These are phyloP conservation scores for Drosophila testacea DNA, from an alignment of 2,888 invertebrate genomes.

Conservation along the genomic window DNA sequence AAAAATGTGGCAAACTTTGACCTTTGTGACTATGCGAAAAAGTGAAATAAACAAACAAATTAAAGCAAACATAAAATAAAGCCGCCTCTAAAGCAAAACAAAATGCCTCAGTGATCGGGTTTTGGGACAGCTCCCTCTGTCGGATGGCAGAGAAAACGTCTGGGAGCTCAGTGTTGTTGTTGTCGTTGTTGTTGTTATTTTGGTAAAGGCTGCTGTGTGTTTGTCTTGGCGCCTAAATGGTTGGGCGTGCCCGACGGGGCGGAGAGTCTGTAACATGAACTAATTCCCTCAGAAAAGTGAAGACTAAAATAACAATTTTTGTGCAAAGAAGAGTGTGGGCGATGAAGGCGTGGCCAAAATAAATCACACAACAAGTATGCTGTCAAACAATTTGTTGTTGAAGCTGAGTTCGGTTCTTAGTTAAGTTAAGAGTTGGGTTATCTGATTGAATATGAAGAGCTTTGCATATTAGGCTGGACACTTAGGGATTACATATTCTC, in stretches of 20 bases:
- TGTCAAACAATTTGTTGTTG: constrained; percentile 50
- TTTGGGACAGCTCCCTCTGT: constrained; percentile 9
- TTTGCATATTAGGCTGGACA: constrained; percentile 6
- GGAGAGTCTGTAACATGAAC: constrained; percentile 47
- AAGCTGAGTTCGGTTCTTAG: constrained; percentile 19
- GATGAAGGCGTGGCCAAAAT: constrained; percentile 11
- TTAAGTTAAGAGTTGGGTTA: constrained; percentile 8
- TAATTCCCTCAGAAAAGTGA: constrained; percentile 53
- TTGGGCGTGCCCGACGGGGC: constrained; percentile 26
- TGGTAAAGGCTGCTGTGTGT: constrained; percentile 11
- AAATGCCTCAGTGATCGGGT: constrained; percentile 34
- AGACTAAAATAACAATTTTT: constrained; percentile 55
- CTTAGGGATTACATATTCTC: background rate
- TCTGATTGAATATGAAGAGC: constrained; percentile 24
- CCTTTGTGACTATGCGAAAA: constrained; percentile 62
- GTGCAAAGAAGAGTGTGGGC: background rate
- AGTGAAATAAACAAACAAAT: constrained; percentile 78
- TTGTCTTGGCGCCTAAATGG: constrained; percentile 36
- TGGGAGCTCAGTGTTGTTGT: background rate
- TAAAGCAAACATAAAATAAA: constrained; percentile 65
- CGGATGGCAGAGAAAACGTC: background rate
- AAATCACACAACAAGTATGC: constrained; percentile 48
- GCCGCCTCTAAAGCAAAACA: constrained; percentile 51
- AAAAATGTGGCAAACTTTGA: constrained; percentile 67
- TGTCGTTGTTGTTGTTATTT: constrained; percentile 2